These are phyloP conservation scores for Azemiops feae DNA, from an alignment of 2,113 vertebrate species.

Conservation along the genomic window DNA sequence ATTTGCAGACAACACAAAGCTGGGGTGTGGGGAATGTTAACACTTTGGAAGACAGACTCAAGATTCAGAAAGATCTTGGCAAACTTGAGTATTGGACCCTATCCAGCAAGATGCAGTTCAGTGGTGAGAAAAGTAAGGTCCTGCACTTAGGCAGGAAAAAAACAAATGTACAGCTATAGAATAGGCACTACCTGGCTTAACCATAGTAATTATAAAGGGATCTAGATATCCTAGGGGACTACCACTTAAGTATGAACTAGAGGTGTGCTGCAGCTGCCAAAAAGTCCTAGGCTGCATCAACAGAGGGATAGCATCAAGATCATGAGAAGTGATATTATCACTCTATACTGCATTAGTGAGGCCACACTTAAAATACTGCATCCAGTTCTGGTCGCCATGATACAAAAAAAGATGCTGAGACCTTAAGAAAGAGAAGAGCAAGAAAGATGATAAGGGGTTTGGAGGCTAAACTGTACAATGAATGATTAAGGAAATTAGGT, in stretches of 20 bases:
- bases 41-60: not conserved
- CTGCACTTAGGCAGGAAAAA: not conserved
- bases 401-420: no score
- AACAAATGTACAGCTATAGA: not conserved
- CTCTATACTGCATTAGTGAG: not conserved
- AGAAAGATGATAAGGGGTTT: not conserved
- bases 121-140: not conserved
- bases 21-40: not conserved
- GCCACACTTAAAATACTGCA: not conserved
- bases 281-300: not conserved
- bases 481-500: not conserved
- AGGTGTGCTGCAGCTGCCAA: not conserved
- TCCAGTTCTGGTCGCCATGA: not conserved
- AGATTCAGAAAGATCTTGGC: not conserved
- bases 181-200: not conserved
- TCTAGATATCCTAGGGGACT: not conserved
- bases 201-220: not conserved
- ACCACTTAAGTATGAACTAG: not conserved
- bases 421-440: no score
- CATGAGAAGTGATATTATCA: not conserved
- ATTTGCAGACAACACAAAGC: not conserved
- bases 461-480: not conserved
- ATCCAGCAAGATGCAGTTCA: not conserved
- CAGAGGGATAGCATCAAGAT: no score
- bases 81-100: not conserved